A percentile compares a stretch with the other conserved stretches of the same genome.
Conservation (phyloP, 37 sponge, comb jelly and placozoan species). For the Halichondria panicea region DNA sequence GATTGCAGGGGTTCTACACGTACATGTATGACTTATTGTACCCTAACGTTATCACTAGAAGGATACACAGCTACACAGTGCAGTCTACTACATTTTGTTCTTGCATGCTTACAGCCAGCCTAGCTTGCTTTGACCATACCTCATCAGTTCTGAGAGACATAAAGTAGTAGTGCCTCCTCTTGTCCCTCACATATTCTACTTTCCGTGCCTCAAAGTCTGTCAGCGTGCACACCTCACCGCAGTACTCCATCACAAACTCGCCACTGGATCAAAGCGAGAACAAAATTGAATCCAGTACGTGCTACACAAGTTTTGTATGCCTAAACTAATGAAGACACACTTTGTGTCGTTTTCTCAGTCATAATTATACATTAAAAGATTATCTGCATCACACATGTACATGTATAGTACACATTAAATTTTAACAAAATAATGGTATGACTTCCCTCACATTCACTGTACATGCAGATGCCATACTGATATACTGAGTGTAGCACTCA, state of each 20-base stretch:
- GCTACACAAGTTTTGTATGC: too few relatives aligned
- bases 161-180: slow-evolving; percentile 95
- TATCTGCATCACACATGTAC: not conserved
- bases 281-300: too few relatives aligned
- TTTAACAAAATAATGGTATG: too few relatives aligned
- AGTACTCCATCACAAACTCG: slow-evolving; percentile 96
- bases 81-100: not conserved
- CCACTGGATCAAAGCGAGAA: slow-evolving; percentile 39
- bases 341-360: not conserved
- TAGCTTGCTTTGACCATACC: slow-evolving; percentile 31
- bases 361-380: not conserved
- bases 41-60: too few relatives aligned
- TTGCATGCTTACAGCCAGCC: slow-evolving; percentile 2
- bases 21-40: too few relatives aligned
- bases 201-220: slow-evolving; percentile 85
- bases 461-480: too few relatives aligned
- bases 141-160: slow-evolving; percentile 95
- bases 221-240: slow-evolving; percentile 91
- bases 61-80: too few relatives aligned
- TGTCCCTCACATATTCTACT: slow-evolving; percentile 71
- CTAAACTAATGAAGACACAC: too few relatives aligned
- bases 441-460: too few relatives aligned
- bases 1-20: too few relatives aligned
- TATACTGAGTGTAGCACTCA: too few relatives aligned
- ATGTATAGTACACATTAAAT: not conserved